Conservation (phyloP, 2,113 vertebrate genomes). For the Pithys albifrons region DNA sequence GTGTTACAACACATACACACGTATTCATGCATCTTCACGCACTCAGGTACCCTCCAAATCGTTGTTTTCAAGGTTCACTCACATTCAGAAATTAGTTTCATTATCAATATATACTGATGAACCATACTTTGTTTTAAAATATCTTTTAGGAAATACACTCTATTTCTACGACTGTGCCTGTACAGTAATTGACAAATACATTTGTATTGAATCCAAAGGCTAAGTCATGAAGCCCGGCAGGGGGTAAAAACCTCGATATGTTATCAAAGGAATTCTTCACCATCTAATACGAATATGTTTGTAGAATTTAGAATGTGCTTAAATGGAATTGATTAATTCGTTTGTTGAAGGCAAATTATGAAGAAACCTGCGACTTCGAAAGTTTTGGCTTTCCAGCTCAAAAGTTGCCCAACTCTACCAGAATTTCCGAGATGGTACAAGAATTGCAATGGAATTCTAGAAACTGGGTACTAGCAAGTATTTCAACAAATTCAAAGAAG, state of each 20-base stretch:
- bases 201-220: accelerated
- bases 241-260: accelerated
- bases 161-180: accelerated
- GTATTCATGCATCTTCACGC: neutral
- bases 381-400: accelerated
- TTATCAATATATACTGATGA: neutral
- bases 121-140: accelerated
- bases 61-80: neutral
- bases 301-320: neutral
- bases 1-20: neutral
- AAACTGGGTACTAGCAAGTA: accelerated
- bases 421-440: neutral
- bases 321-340: accelerated
- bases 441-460: neutral
- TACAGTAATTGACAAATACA: accelerated
- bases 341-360: accelerated
- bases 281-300: accelerated
- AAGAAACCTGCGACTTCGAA: neutral
- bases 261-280: neutral
- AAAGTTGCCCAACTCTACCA: accelerated
- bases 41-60: accelerated
- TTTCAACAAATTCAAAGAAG: neutral
- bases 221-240: neutral
- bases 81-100: neutral
- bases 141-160: neutral